Evolutionary conservation across 2,888 invertebrate genomes (phyloP).

Genomic region (Polydrusus pterygomalis): DNA sequence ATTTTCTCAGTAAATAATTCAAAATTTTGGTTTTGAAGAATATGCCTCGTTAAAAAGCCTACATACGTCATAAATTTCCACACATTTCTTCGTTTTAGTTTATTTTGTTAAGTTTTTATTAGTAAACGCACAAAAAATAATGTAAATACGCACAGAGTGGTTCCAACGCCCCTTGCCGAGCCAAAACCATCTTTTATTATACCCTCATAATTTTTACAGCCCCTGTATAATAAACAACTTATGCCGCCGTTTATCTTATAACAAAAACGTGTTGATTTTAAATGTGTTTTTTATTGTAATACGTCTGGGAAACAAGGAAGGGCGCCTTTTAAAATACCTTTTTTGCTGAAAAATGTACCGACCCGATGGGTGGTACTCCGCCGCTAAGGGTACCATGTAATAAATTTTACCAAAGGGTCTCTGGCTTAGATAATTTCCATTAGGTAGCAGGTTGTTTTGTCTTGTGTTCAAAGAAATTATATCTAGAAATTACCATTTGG

Average conservation of each 20-base stretch:
- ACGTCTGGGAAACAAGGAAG: constrained; percentile 11
- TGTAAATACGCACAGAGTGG: not conserved
- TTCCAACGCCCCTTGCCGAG: not conserved
- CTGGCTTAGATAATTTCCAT: not conserved
- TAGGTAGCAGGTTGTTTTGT: constrained; percentile 26
- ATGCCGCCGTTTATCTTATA: constrained; percentile 7
- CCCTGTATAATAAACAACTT: constrained; percentile 23
- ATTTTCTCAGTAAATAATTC: too few relatives aligned
- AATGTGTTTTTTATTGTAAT: constrained; percentile 36
- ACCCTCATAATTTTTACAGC: constrained; percentile 21
- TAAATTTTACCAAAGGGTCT: constrained; percentile 23
- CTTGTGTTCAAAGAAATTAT: not conserved
- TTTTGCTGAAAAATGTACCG: constrained; percentile 34
- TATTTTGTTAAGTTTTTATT: not conserved
- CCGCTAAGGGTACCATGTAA: constrained; percentile 23
- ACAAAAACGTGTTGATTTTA: constrained; percentile 31
- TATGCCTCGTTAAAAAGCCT: too few relatives aligned
- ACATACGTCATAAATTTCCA: not conserved
- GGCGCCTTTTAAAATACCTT: constrained; percentile 28
- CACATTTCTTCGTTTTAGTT: not conserved
- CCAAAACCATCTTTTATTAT: constrained; percentile 18
- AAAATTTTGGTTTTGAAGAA: too few relatives aligned
- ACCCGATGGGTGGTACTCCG: constrained; percentile 31
- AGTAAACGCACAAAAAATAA: not conserved
- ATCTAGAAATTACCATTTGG: not conserved